Percentiles rank a stretch among this genome's conserved stretches.
Conservation (phyloP, 2,113 vertebrate species). For the Pomatostomus ruficeps region DNA sequence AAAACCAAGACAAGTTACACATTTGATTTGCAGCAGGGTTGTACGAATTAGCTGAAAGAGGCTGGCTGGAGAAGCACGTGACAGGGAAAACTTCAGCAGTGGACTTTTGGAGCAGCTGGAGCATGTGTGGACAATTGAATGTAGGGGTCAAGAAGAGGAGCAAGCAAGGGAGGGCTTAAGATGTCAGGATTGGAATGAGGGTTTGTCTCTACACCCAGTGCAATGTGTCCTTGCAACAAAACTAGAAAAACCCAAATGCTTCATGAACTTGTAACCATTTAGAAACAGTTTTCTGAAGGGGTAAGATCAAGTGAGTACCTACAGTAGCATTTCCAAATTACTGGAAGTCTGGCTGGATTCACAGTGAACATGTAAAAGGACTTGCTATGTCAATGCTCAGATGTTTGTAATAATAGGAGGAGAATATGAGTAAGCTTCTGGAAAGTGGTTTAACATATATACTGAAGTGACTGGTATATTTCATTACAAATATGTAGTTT, state of each 20-base stretch:
- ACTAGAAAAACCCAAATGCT: not conserved
- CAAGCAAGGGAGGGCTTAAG: not conserved
- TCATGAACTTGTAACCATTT: not conserved
- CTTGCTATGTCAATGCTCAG: not conserved
- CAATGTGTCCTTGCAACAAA: not conserved
- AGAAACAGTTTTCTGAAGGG: not conserved
- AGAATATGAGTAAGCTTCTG: slow-evolving; percentile 12
- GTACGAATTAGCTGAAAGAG: not conserved
- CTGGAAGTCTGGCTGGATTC: not conserved
- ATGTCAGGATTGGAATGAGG: not conserved
- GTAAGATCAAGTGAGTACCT: not conserved
- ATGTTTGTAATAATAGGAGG: not conserved
- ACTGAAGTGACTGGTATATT: not conserved
- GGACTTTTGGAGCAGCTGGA: not conserved
- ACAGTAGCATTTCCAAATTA: not conserved
- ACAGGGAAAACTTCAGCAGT: not conserved
- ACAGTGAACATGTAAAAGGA: not conserved
- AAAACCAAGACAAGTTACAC: not conserved
- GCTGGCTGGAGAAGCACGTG: not conserved
- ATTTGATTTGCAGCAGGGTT: not conserved
- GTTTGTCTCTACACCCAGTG: not conserved
- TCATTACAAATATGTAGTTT: not conserved
- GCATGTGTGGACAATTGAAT: not conserved
- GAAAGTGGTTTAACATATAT: not conserved
- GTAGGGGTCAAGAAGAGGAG: not conserved